A percentile compares a stretch with the other conserved stretches of the same genome.
phyloP scores from a whole-genome alignment of 2,113 vertebrate genomes.

The Cyrtonyx montezumae region DNA sequence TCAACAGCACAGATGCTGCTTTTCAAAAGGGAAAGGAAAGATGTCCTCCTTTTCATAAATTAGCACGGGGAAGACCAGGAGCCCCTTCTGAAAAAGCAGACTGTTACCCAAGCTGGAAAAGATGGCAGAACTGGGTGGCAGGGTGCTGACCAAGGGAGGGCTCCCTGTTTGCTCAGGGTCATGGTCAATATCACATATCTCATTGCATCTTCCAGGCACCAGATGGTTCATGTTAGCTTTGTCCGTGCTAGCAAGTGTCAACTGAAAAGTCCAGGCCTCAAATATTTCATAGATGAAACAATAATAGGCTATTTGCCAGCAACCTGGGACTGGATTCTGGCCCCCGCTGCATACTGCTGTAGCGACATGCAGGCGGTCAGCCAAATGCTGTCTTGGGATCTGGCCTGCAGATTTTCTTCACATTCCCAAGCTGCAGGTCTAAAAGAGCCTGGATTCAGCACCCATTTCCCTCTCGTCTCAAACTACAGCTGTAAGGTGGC shows the following conservation, averaged over 20 bases:
- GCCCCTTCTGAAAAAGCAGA: neutral
- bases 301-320: neutral
- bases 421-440: too few species aligned
- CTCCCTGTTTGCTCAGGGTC: accelerated
- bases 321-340: neutral
- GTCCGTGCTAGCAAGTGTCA: neutral
- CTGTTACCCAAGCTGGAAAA: neutral
- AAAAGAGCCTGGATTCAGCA: neutral
- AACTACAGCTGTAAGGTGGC: neutral
- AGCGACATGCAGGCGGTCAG: accelerated
- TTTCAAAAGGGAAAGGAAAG: neutral
- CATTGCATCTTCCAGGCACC: accelerated
- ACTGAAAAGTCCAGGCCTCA: neutral
- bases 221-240: neutral
- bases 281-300: constrained; percentile 26
- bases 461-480: neutral
- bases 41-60: neutral
- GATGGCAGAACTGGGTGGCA: neutral
- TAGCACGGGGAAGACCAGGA: neutral
- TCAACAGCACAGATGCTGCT: neutral
- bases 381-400: neutral
- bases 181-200: too few species aligned
- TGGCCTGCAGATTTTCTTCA: neutral
- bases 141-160: neutral
- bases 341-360: neutral